Conservation (phyloP, 2,888 invertebrate species). For the Andrena flavipes region DNA sequence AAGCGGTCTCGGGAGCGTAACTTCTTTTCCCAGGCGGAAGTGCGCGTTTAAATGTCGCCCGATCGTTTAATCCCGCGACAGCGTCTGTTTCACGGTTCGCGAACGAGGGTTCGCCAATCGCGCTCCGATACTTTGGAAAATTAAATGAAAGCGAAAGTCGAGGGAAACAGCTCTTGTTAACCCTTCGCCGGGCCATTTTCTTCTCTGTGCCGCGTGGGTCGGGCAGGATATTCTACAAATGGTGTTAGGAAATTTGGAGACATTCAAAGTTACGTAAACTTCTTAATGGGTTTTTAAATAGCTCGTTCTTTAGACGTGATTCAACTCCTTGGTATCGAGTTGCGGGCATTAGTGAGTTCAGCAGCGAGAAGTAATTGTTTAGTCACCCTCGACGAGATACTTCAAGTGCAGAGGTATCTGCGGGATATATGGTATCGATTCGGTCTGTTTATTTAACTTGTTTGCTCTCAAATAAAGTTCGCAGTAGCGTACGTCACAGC, state of each 20-base stretch:
- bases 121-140: not conserved
- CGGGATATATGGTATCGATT: too few relatives aligned
- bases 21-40: constrained; percentile 29
- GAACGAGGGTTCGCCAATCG: not conserved
- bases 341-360: too few relatives aligned
- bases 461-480: not conserved
- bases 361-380: too few relatives aligned
- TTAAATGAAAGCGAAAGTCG: not conserved
- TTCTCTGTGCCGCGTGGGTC: not conserved
- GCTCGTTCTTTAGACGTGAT: too few relatives aligned
- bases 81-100: not conserved
- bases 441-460: too few relatives aligned
- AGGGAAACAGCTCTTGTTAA: not conserved
- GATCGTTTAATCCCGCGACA: constrained; percentile 21
- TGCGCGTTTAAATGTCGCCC: constrained; percentile 10
- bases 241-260: not conserved
- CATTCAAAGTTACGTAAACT: too few relatives aligned
- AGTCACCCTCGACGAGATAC: too few relatives aligned
- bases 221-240: not conserved
- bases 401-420: too few relatives aligned
- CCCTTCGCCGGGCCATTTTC: not conserved
- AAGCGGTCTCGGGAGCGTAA: constrained; percentile 32
- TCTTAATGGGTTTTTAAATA: too few relatives aligned
- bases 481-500: not conserved
- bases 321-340: too few relatives aligned